Conservation (phyloP, 1,140 invertebrate species). For the Belonocnema kinseyi region DNA sequence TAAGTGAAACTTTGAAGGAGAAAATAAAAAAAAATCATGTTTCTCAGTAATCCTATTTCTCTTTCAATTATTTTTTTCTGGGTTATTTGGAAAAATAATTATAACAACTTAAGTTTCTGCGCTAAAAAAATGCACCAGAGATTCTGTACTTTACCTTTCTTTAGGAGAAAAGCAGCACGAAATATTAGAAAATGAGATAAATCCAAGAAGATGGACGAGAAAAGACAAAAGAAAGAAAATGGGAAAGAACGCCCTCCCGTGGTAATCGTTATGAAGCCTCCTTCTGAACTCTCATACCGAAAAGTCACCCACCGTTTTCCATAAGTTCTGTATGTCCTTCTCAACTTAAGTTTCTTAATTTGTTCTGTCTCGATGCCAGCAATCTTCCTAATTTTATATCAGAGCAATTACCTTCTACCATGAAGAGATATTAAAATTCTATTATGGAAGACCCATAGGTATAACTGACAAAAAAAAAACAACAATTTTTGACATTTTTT, state of each 20-base stretch:
- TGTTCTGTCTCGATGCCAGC: slow-evolving; percentile 44
- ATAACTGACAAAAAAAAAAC: background rate
- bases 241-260: slow-evolving; percentile 33
- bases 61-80: too few species aligned
- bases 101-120: too few species aligned
- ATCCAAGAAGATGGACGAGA: background rate
- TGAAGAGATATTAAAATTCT: background rate
- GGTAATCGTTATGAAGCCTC: slow-evolving; percentile 60
- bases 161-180: slow-evolving; percentile 31
- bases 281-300: slow-evolving; percentile 48
- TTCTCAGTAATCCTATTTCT: too few species aligned
- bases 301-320: slow-evolving; percentile 55
- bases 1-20: too few species aligned
- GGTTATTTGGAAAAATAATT: too few species aligned
- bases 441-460: background rate
- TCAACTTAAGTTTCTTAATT: slow-evolving; percentile 61
- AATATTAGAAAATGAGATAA: slow-evolving; percentile 39
- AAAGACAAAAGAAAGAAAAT: slow-evolving; percentile 31
- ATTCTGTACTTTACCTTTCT: too few species aligned
- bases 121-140: too few species aligned
- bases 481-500: too few species aligned
- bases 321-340: slow-evolving; percentile 48
- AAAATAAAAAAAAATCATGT: too few species aligned
- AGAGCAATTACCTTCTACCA: background rate
- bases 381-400: slow-evolving; percentile 14